Conservation (phyloP, 2,888 invertebrate genomes). For the Leptopterna dolabrata region DNA sequence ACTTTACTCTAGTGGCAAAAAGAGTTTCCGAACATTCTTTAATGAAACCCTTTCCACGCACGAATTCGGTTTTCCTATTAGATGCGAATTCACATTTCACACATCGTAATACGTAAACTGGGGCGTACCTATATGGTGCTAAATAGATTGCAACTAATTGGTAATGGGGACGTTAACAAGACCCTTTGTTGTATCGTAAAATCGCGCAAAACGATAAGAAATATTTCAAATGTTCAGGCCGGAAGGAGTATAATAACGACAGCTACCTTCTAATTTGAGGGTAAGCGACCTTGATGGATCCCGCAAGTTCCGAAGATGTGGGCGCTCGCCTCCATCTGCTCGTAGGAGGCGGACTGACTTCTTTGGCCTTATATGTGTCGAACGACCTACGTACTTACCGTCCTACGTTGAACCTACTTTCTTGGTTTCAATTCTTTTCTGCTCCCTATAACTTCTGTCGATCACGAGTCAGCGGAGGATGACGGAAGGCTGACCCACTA, state of each 20-base stretch:
- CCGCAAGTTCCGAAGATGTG: slow-evolving; percentile 5
- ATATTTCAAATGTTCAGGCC: background rate
- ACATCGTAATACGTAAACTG: no score
- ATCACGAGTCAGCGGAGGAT: no score
- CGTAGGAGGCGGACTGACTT: slow-evolving; percentile 44
- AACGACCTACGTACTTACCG: slow-evolving; percentile 29
- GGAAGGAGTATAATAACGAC: background rate
- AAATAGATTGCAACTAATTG: no score
- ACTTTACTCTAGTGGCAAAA: no score
- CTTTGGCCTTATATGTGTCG: slow-evolving; percentile 46
- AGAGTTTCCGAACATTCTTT: no score
- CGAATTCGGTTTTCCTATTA: no score
- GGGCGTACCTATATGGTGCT: no score
- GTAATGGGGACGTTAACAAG: no score
- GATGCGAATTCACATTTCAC: no score
- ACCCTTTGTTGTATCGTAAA: background rate
- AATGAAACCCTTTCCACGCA: no score
- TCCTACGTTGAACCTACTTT: slow-evolving; percentile 45
- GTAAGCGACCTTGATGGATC: slow-evolving; percentile 4
- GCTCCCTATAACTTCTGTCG: background rate
- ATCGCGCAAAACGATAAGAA: background rate
- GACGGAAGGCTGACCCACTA: no score
- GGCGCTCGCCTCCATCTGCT: slow-evolving; percentile 43
- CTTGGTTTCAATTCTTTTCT: slow-evolving; percentile 23
- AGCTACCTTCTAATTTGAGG: slow-evolving; percentile 29